Conservation (phyloP, 2,113 vertebrate genomes). For the Strigops habroptila region DNA sequence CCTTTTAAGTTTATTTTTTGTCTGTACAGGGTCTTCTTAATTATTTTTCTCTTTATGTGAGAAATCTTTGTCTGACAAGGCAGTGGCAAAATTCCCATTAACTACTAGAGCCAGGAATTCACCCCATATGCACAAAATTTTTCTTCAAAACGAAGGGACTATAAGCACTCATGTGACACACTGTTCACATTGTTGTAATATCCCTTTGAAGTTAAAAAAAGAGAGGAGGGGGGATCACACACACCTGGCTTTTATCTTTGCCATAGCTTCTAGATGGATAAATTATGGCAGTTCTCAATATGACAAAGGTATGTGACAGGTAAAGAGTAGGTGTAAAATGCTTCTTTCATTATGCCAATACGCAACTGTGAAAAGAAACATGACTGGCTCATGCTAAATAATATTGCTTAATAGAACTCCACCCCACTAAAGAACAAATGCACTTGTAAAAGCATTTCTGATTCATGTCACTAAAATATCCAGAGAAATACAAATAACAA, state of each 20-base stretch:
- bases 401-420: not conserved
- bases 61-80: slow-evolving; percentile 32
- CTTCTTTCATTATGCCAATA: slow-evolving; percentile 28
- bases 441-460: not conserved
- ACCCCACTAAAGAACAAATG: not conserved
- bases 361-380: not conserved
- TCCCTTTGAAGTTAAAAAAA: slow-evolving; percentile 24
- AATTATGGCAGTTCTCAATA: not conserved
- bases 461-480: not conserved
- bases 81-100: slow-evolving; percentile 23
- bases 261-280: not conserved
- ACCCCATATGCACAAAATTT: not conserved
- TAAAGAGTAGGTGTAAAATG: slow-evolving; percentile 33
- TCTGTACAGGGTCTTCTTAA: not conserved
- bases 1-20: slow-evolving; percentile 57
- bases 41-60: slow-evolving; percentile 34
- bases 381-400: not conserved
- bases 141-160: not conserved
- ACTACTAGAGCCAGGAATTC: not conserved
- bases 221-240: not conserved
- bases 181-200: not conserved
- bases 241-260: slow-evolving; percentile 47
- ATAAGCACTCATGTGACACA: not conserved
- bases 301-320: not conserved
- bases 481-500: not conserved